A percentile compares a stretch with the other conserved stretches of the same genome.
phyloP scores from a whole-genome alignment of 2,888 invertebrate genomes.

The Euphydryas editha region DNA sequence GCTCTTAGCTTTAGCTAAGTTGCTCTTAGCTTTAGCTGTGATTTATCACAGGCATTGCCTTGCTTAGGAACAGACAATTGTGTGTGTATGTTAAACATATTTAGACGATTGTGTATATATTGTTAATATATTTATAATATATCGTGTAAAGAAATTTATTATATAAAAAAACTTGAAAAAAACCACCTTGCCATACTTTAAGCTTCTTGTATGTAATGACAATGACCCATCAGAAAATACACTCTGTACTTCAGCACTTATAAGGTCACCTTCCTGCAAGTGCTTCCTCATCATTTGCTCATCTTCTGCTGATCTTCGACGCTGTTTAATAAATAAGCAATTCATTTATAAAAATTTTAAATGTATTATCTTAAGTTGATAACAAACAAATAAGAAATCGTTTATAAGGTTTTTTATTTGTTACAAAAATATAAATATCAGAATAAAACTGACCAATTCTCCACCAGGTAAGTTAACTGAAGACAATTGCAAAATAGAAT shows the following conservation, averaged over 20 bases:
- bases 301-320: slow-evolving; percentile 96
- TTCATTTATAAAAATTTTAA: neutral
- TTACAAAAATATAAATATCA: neutral
- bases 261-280: slow-evolving; percentile 96
- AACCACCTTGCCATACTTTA: slow-evolving; percentile 96
- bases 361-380: neutral
- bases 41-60: too few species aligned
- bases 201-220: slow-evolving; percentile 96
- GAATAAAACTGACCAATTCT: slow-evolving; percentile 87
- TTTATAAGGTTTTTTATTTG: neutral
- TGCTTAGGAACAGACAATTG: too few species aligned
- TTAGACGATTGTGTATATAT: too few species aligned
- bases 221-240: slow-evolving; percentile 95
- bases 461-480: slow-evolving; percentile 99
- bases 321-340: slow-evolving; percentile 69
- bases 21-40: too few species aligned
- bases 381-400: too few species aligned
- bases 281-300: slow-evolving; percentile 98
- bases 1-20: too few species aligned
- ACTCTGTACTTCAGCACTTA: slow-evolving; percentile 98
- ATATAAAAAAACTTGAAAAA: neutral
- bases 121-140: too few species aligned
- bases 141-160: neutral
- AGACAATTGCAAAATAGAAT: slow-evolving; percentile 93
- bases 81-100: too few species aligned